A percentile compares a stretch with the other conserved stretches of the same genome.
Evolutionary conservation across 1,140 invertebrate genomes (phyloP).

Genomic region (Drosophila pachea): DNA sequence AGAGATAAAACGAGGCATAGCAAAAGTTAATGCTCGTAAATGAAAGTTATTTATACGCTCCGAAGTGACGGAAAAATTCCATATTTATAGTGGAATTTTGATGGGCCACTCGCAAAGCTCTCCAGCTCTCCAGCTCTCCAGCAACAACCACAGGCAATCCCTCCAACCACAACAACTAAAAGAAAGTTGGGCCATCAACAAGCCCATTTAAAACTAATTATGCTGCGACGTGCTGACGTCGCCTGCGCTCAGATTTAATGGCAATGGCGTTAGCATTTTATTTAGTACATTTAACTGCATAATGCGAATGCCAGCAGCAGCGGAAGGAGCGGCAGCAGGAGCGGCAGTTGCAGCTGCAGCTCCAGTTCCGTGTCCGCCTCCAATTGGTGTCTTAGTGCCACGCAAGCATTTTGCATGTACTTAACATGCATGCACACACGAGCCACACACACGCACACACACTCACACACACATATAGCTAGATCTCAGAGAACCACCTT

Average conservation of each 20-base stretch:
- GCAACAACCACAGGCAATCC: too few relatives aligned
- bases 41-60: too few relatives aligned
- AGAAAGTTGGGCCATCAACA: conserved; percentile 50
- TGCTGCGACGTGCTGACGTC: conserved; percentile 54
- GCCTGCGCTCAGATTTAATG: conserved; percentile 55
- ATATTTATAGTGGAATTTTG: too few relatives aligned
- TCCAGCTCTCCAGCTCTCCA: background rate
- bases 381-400: conserved; percentile 30
- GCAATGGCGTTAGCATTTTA: conserved; percentile 70
- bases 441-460: conserved; percentile 12
- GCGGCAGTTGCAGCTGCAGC: background rate
- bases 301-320: conserved; percentile 35
- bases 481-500: conserved; percentile 65
- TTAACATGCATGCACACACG: conserved; percentile 27
- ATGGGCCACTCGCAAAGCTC: conserved; percentile 1
- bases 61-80: background rate
- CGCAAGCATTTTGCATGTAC: conserved; percentile 60
- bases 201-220: conserved; percentile 68
- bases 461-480: conserved; percentile 20
- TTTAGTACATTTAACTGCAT: conserved; percentile 75
- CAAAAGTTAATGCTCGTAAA: too few relatives aligned
- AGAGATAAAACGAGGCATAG: too few relatives aligned
- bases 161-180: conserved; percentile 1
- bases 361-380: conserved; percentile 12
- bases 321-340: background rate